phyloP scores from a whole-genome alignment of 1,140 invertebrate genomes.

The Ips nitidus region DNA sequence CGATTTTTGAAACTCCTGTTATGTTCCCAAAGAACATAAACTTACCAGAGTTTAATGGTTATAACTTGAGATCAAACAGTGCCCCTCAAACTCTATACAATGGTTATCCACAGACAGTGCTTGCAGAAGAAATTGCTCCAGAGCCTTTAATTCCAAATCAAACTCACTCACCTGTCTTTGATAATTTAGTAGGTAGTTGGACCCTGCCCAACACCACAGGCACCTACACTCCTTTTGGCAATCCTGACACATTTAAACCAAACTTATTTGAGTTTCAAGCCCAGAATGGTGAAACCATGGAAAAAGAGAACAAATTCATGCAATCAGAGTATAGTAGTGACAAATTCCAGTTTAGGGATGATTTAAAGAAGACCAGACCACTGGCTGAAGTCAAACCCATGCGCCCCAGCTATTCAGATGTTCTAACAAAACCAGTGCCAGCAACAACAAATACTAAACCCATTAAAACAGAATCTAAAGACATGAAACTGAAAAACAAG shows the following conservation, averaged over 20 bases:
- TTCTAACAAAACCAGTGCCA: constrained; percentile 65
- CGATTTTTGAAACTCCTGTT: constrained; percentile 33
- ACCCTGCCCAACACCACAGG: constrained; percentile 75
- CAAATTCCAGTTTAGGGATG: constrained; percentile 51
- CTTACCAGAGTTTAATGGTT: constrained; percentile 26
- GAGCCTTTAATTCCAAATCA: constrained; percentile 21
- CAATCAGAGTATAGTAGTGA: constrained; percentile 34
- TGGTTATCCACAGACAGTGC: constrained; percentile 11
- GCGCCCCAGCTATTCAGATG: constrained; percentile 81
- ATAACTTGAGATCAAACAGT: constrained; percentile 27
- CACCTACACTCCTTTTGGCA: constrained; percentile 79
- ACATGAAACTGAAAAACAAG: constrained; percentile 48
- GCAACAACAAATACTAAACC: constrained; percentile 52
- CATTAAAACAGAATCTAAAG: constrained; percentile 55
- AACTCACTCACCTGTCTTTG: constrained; percentile 55
- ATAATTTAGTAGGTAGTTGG: constrained; percentile 81
- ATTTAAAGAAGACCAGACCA: constrained; percentile 68
- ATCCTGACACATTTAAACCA: constrained; percentile 48
- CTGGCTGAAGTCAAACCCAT: constrained; percentile 83
- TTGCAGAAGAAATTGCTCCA: constrained; percentile 23
- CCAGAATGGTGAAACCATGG: constrained; percentile 28
- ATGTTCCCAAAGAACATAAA: constrained; percentile 33
- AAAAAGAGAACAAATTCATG: constrained; percentile 34
- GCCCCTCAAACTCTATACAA: constrained; percentile 27
- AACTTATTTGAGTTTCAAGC: constrained; percentile 42